Evolutionary conservation across 37 sponge, comb jelly and placozoan genomes (phyloP), one percentile per base, ranked within the genome.

Genomic region (Chondrilla cf. caribensis): DNA sequence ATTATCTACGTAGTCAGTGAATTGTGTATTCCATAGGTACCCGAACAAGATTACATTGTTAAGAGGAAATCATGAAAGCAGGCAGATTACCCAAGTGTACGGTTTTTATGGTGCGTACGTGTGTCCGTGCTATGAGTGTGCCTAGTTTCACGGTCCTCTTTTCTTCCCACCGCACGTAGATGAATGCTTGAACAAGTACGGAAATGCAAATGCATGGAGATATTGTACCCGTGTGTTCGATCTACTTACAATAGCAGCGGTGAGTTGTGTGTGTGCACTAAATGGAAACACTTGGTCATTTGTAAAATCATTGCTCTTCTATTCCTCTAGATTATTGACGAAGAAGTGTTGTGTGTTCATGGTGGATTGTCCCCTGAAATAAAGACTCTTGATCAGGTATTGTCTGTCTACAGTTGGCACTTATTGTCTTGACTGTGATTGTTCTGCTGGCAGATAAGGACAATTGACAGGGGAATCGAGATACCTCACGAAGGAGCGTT

Each of bases 281-380:
- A 11, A 11, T 6, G 6, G 51, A 47, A 47, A 47, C 11, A 14
- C 51, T 47, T 47, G 51, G 51, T n/a, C n/a, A n/a, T n/a, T n/a
- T n/a, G n/a, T n/a, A n/a, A n/a, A n/a, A n/a, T n/a, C 51, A 47
- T 47, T 11, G 6, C 11, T 47, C 6, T 47, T 11, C 11, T 6
- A 47, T 47, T 24, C 36, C 0, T 54, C 22, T 54, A 97, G 97
- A 93, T 98, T 24, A 96, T 98, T 77, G 99, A 98, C 86, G 97
- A 98, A 59, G 82, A 94, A 58, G 86, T 98, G 11, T 78, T 98
- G 41, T 98, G 99, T 90, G 99, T 98, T 19, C 99, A 98, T 84
- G 99, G 99, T 54, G 99, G 99, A n/a, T 91, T 98, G 22, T 98
- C 99, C 7, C 99, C 99, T 11, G 95, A 96, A 70, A 93, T 98